These are phyloP conservation scores for Caenorhabditis briggsae DNA, from an alignment of 1,140 invertebrate species.

Conservation along the genomic window DNA sequence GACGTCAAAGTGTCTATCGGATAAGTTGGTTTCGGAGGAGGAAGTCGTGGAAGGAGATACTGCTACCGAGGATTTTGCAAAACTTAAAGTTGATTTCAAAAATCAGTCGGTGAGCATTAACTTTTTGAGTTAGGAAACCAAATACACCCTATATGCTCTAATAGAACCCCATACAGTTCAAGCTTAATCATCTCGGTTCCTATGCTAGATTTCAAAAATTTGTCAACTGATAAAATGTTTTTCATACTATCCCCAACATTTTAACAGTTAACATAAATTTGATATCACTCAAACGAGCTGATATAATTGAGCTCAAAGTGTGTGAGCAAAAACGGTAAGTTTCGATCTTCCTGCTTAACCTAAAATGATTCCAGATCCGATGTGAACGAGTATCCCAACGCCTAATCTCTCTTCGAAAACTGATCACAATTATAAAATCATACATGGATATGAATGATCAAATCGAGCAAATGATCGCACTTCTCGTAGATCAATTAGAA, in stretches of 20 bases:
- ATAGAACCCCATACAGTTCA: too few species aligned
- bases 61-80: conserved; percentile 38
- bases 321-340: background rate
- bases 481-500: conserved; percentile 10
- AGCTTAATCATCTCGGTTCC: too few species aligned
- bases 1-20: conserved; percentile 25
- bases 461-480: conserved; percentile 55
- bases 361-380: conserved; percentile 52
- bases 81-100: conserved; percentile 56
- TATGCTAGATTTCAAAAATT: too few species aligned
- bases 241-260: too few species aligned
- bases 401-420: conserved; percentile 31
- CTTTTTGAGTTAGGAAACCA: too few species aligned
- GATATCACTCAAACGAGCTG: too few species aligned
- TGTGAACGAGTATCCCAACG: conserved; percentile 45
- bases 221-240: too few species aligned
- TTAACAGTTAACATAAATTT: too few species aligned
- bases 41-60: conserved; percentile 45
- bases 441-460: conserved; percentile 55
- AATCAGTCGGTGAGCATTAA: conserved; percentile 49
- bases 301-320: too few species aligned
- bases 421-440: conserved; percentile 41
- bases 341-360: background rate
- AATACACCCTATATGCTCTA: too few species aligned
- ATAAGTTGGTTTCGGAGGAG: conserved; percentile 26